Base-by-base conservation (phyloP, 2,113 vertebrate species). In the Sarotherodon lohbergeri region DNA sequence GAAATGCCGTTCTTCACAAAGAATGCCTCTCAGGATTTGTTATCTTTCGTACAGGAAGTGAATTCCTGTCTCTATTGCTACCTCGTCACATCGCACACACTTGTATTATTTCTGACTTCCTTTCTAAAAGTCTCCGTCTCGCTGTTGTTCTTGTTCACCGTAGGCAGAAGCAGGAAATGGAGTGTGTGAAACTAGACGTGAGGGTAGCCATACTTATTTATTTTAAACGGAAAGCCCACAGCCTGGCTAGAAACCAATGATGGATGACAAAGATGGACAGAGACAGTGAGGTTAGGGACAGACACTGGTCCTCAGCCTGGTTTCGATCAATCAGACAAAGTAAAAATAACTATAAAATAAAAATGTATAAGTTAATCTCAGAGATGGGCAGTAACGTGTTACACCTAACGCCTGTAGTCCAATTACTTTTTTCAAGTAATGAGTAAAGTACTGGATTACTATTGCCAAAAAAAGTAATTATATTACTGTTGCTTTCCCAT, bases 131-230 rank as follows among this genome's bases (percentile, higher is more conserved):
- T 46, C 82, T 63, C 14, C 7, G 1, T 89, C 52, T 82, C 19
- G n/a, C 24, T 22, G 19, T 84, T 87, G 81, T 57, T 82, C 36
- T 82, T 61, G 22, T 29, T 90, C 55, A 88, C 90, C 83, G n/a
- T 48, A 82, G 90, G 89, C 90, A 46, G 29, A 39, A 17, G 83
- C 27, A 91, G 85, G 82, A 94, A 93, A 90, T 91, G 90, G 80
- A 90, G 80, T 89, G 83, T 91, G 80, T 73, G 73, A 90, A 92
- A 92, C 92, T 92, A 84, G 86, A 93, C 88, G 89, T 90, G 92
- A 94, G 88, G 48, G 56, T 52, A 88, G 86, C 91, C 91, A 90
- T 90, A 86, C 61, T 84, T 86, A 86, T 94, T 83, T 88, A 46
- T 82, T 88, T 84, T 91, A 50, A 43, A 78, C 46, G 17, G 9